phyloP scores from a whole-genome alignment of 2,113 vertebrate genomes.

The Oryzias curvinotus region DNA sequence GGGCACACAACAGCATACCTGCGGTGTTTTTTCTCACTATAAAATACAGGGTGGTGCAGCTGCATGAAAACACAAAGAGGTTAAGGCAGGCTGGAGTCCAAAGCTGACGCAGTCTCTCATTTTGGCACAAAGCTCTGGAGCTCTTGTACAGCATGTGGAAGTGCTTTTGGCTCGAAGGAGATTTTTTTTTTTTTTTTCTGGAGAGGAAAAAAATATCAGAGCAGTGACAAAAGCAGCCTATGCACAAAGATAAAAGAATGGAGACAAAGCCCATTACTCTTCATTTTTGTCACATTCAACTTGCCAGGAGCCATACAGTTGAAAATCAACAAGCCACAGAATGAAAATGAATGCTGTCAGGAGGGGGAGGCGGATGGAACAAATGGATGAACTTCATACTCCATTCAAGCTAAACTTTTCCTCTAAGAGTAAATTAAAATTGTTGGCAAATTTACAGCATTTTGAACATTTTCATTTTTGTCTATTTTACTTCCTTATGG shows the following conservation, averaged over 20 bases:
- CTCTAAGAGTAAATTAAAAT: constrained; percentile 31
- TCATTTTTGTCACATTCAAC: constrained; percentile 65
- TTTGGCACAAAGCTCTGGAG: constrained; percentile 54
- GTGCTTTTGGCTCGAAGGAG: constrained; percentile 64
- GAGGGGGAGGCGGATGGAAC: constrained; percentile 32
- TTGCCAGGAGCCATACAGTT: constrained; percentile 50
- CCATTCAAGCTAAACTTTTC: constrained; percentile 19
- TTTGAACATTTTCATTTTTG: not conserved
- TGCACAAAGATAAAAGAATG: constrained; percentile 33
- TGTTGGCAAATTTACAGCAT: constrained; percentile 42
- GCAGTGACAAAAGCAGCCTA: constrained; percentile 30
- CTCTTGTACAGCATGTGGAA: constrained; percentile 74
- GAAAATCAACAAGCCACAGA: constrained; percentile 63
- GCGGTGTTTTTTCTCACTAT: constrained; percentile 64
- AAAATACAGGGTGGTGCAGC: constrained; percentile 66
- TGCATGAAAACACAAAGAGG: constrained; percentile 58
- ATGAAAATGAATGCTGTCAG: constrained; percentile 68
- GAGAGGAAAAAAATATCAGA: constrained; percentile 5
- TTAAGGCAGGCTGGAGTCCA: constrained; percentile 62
- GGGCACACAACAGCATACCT: constrained; percentile 64
- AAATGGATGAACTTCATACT: constrained; percentile 33
- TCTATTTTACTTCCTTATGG: no score
- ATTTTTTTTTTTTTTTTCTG: constrained; percentile 1
- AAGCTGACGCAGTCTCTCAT: constrained; percentile 47
- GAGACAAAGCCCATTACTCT: constrained; percentile 70